Percentiles rank a stretch among this genome's conserved stretches.
These are phyloP conservation scores for Dicranocentrus wangi DNA, from an alignment of 2,888 invertebrate species.

Conservation along the genomic window DNA sequence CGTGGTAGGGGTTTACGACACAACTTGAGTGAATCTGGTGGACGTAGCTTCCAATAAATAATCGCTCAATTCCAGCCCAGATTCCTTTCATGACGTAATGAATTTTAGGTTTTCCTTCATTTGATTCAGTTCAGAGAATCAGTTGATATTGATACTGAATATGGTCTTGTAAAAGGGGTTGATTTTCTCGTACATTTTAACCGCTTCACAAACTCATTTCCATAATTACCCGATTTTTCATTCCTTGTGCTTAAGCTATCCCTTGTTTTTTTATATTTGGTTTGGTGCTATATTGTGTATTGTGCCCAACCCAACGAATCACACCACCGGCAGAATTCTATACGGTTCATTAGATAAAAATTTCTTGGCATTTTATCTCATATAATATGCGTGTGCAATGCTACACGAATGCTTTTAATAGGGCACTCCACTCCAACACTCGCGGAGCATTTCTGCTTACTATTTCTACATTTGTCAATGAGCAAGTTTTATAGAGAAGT, in stretches of 20 bases:
- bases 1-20: too few relatives aligned
- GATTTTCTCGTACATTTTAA: background rate
- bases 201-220: constrained; percentile 29
- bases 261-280: background rate
- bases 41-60: constrained; percentile 48
- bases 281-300: constrained; percentile 2
- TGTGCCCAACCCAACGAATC: background rate
- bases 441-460: too few relatives aligned
- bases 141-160: constrained; percentile 1
- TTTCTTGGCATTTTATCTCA: too few relatives aligned
- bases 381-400: too few relatives aligned
- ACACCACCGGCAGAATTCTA: too few relatives aligned
- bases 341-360: too few relatives aligned
- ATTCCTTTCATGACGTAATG: constrained; percentile 45
- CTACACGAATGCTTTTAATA: too few relatives aligned
- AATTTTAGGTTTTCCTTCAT: constrained; percentile 8
- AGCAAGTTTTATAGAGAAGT: too few relatives aligned
- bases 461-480: too few relatives aligned
- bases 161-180: background rate
- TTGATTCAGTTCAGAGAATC: constrained; percentile 12
- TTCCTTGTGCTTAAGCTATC: background rate
- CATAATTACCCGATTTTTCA: constrained; percentile 59
- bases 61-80: constrained; percentile 59
- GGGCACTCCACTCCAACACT: too few relatives aligned
- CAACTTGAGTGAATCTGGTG: background rate